phyloP scores from a whole-genome alignment of 2,888 invertebrate genomes.

The Diarsia rubi region DNA sequence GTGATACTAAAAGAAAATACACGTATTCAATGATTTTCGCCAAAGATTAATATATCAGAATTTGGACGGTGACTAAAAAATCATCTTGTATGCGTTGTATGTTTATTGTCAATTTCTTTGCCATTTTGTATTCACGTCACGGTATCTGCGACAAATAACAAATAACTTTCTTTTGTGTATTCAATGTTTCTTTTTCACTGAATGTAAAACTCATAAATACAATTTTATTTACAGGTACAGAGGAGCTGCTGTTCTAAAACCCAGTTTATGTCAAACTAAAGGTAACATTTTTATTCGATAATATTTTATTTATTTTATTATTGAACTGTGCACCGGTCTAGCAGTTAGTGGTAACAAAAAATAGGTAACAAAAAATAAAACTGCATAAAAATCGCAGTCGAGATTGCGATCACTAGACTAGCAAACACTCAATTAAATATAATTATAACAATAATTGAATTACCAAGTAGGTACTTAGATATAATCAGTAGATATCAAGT shows the following conservation, averaged over 20 bases:
- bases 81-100: no score
- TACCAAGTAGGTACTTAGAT: not conserved
- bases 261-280: constrained; percentile 29
- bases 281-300: constrained; percentile 18
- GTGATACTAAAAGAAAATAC: no score
- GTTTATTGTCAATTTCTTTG: no score
- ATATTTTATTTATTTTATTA: not conserved
- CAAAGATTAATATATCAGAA: no score
- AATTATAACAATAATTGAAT: not conserved
- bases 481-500: constrained; percentile 15
- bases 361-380: not conserved
- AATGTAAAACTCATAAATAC: constrained; percentile 1
- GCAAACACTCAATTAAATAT: no score
- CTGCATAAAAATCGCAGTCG: not conserved
- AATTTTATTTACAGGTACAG: constrained; percentile 31
- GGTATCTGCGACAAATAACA: no score
- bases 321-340: rapidly evolving
- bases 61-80: no score
- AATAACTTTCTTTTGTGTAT: no score
- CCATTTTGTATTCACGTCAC: no score
- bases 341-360: not conserved
- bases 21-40: no score
- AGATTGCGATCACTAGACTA: no score
- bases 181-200: not conserved
- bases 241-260: not conserved